Conservation (phyloP, 2,797 vertebrate genomes). For the Lacerta agilis region DNA sequence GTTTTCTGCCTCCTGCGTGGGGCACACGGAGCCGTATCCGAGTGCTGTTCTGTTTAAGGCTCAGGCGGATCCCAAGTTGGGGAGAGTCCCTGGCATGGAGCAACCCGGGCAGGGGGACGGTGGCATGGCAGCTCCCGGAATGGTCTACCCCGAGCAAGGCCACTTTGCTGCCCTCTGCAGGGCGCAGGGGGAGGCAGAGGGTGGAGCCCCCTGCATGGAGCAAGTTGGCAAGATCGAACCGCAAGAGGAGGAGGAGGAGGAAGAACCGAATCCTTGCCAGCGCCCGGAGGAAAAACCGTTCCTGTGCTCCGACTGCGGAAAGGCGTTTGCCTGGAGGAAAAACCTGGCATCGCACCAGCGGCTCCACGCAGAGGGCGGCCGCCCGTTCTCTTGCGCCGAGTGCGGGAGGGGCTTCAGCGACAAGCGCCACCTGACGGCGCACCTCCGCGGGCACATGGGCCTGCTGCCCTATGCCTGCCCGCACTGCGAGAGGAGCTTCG, state of each 20-base stretch:
- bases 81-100: background rate
- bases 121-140: background rate
- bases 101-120: background rate
- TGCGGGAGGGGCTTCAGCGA: conserved; percentile 57
- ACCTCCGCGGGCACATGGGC: conserved; percentile 51
- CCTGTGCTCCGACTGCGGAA: conserved; percentile 67
- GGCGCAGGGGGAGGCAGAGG: background rate
- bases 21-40: background rate
- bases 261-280: background rate
- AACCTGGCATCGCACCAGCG: conserved; percentile 57
- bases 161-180: background rate
- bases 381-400: conserved; percentile 50
- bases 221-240: background rate
- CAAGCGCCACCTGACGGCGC: conserved; percentile 37
- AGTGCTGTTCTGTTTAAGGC: background rate
- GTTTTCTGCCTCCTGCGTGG: background rate
- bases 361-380: conserved; percentile 46
- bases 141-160: background rate
- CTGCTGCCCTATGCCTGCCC: conserved; percentile 52
- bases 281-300: conserved; percentile 32
- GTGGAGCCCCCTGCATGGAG: background rate
- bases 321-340: conserved; percentile 74
- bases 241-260: background rate
- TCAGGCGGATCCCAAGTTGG: background rate
- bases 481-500: conserved; percentile 53